phyloP scores from a whole-genome alignment of 1,140 invertebrate species.

The Psilanteris sp. region DNA sequence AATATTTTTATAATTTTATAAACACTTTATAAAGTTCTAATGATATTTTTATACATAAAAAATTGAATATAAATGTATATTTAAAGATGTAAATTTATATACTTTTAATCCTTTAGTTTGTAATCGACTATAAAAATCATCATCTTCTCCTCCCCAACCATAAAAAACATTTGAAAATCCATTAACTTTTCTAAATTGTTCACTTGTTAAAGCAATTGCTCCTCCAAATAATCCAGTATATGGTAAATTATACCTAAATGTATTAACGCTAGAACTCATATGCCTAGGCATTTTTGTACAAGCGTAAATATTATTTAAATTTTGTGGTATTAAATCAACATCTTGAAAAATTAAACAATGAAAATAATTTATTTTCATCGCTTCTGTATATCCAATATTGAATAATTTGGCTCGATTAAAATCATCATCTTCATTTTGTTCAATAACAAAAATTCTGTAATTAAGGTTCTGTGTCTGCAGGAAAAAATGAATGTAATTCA shows the following conservation, averaged over 20 bases:
- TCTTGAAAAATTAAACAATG: conserved; percentile 97
- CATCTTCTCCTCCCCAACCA: conserved; percentile 94
- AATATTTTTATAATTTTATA: neutral
- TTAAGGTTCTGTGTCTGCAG: conserved; percentile 91
- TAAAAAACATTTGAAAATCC: conserved; percentile 95
- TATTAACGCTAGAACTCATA: conserved; percentile 95
- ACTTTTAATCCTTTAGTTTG: conserved; percentile 71
- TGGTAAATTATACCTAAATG: conserved; percentile 90
- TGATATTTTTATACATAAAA: no score
- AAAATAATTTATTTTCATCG: conserved; percentile 84
- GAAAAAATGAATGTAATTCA: conserved; percentile 94
- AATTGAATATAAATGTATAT: no score
- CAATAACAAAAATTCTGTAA: conserved; percentile 94
- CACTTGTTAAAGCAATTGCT: conserved; percentile 85
- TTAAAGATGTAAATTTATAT: no score
- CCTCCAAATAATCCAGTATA: conserved; percentile 88
- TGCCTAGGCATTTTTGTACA: conserved; percentile 93
- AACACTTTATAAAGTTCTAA: conserved; percentile 1
- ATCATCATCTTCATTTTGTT: conserved; percentile 88
- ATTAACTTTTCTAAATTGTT: conserved; percentile 89
- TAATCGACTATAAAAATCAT: conserved; percentile 87
- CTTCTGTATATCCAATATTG: conserved; percentile 93
- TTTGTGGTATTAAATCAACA: conserved; percentile 95
- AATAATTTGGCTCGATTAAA: conserved; percentile 97
- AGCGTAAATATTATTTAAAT: conserved; percentile 93